Conservation (phyloP, 2,797 vertebrate species). For the Enteromius thamalakanensis region DNA sequence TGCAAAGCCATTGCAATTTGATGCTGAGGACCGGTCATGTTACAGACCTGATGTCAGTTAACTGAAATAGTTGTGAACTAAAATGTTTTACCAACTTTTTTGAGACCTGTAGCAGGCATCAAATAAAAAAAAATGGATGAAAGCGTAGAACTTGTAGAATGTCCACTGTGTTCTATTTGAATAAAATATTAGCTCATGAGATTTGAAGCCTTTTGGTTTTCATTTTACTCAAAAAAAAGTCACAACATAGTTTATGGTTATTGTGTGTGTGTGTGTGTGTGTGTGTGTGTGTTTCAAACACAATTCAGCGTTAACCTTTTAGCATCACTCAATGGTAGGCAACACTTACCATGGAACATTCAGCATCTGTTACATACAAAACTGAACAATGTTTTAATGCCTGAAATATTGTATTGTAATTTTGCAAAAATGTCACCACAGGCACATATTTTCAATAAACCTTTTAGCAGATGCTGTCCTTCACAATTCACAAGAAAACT, state of each 20-base stretch:
- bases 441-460: not conserved
- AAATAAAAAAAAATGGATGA: no score
- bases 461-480: not conserved
- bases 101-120: no score
- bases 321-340: not conserved
- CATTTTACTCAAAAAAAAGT: no score
- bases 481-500: not conserved
- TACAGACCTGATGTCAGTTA: no score
- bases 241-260: not conserved
- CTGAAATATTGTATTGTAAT: not conserved
- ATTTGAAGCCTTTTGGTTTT: no score
- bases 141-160: no score
- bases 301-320: not conserved
- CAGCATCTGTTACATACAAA: constrained; percentile 8
- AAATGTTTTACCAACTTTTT: no score
- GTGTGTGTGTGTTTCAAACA: not conserved
- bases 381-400: not conserved
- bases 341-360: not conserved
- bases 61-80: no score
- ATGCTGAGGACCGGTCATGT: no score
- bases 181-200: no score
- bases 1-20: no score
- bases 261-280: not conserved
- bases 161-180: no score
- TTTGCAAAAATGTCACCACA: not conserved